Evolutionary conservation across 2,797 vertebrate genomes (phyloP).

Genomic region (Glyptemys insculpta): DNA sequence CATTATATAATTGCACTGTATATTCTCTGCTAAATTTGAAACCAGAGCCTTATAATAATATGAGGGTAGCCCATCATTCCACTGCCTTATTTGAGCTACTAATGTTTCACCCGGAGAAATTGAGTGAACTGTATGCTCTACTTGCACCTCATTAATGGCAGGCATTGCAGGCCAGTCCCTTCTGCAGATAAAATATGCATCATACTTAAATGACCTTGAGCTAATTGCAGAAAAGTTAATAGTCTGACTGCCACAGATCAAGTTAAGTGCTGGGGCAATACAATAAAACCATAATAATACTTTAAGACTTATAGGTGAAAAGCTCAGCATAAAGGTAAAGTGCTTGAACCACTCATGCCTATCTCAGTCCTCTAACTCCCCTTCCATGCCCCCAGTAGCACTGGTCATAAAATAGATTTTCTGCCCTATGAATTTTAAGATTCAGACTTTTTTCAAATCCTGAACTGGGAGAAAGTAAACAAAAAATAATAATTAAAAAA

Average conservation of each 20-base stretch:
- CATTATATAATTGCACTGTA: background rate
- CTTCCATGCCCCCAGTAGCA: background rate
- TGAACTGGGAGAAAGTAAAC: background rate
- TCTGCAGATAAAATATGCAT: background rate
- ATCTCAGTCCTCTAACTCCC: background rate
- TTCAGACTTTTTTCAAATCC: background rate
- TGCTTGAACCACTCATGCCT: background rate
- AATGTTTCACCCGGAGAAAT: background rate
- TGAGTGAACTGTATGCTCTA: background rate
- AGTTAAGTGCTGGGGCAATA: background rate
- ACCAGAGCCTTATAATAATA: background rate
- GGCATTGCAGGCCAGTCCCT: background rate
- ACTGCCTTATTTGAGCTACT: background rate
- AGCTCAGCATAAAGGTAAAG: background rate
- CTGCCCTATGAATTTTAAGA: background rate
- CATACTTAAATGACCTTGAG: background rate
- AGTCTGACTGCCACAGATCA: background rate
- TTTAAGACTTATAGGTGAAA: background rate
- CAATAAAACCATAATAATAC: background rate
- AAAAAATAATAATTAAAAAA: background rate
- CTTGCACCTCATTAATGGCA: accelerated
- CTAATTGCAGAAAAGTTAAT: background rate
- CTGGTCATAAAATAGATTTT: background rate
- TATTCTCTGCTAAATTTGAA: background rate
- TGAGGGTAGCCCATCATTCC: background rate